Conservation (phyloP, 2,888 invertebrate species). For the Lepidocyrtinus sp. region DNA sequence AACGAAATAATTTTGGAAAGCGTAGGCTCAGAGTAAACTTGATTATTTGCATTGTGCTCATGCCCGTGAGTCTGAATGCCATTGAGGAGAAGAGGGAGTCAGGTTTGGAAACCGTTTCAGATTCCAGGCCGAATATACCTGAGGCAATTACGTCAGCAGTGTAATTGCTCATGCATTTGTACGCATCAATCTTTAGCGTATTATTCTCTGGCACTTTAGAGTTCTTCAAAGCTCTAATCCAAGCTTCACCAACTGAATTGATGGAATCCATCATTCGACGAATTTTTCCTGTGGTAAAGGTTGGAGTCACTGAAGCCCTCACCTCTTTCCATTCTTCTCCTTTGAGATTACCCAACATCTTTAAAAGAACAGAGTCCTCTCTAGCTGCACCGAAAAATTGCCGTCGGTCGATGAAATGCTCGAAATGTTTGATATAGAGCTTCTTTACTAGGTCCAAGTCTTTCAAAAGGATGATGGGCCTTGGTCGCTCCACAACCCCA, state of each 20-base stretch:
- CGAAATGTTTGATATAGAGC: slow-evolving; percentile 41
- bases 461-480: slow-evolving; percentile 23
- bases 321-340: slow-evolving; percentile 43
- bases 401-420: slow-evolving; percentile 49
- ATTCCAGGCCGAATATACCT: slow-evolving; percentile 29
- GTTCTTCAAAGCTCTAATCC: neutral
- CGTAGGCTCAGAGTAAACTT: slow-evolving; percentile 26
- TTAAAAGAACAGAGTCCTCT: slow-evolving; percentile 23
- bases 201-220: neutral
- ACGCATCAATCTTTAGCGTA: neutral
- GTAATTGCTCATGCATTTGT: neutral
- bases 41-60: slow-evolving; percentile 20
- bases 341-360: slow-evolving; percentile 35
- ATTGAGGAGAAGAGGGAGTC: slow-evolving; percentile 27
- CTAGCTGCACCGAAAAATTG: slow-evolving; percentile 22
- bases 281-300: slow-evolving; percentile 44
- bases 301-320: slow-evolving; percentile 21
- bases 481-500: slow-evolving; percentile 19
- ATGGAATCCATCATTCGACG: slow-evolving; percentile 28
- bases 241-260: slow-evolving; percentile 1
- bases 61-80: slow-evolving; percentile 24
- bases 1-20: slow-evolving; percentile 23
- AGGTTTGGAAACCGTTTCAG: slow-evolving; percentile 22
- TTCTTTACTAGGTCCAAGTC: slow-evolving; percentile 37
- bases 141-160: slow-evolving; percentile 39